Evolutionary conservation across 1,140 invertebrate species (phyloP).

Genomic region (Diachasma alloeum): DNA sequence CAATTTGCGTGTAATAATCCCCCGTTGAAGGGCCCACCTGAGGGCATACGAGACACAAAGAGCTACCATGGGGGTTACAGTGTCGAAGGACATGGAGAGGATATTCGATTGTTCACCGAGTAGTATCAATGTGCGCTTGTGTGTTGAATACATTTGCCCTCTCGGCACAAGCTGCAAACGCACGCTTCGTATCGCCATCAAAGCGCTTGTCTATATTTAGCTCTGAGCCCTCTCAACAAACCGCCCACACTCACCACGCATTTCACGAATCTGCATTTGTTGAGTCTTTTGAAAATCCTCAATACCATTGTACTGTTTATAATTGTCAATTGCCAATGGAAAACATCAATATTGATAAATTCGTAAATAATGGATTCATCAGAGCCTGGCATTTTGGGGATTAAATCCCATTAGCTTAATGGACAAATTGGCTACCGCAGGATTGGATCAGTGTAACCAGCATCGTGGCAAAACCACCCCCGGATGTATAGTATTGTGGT

Average conservation of each 20-base stretch:
- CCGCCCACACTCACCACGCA: constrained; percentile 23
- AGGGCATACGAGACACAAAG: neutral
- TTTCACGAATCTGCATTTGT: neutral
- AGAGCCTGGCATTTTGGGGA: neutral
- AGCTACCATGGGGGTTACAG: neutral
- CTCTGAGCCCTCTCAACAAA: constrained; percentile 24
- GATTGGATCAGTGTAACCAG: constrained; percentile 21
- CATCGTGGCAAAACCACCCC: neutral
- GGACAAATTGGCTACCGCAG: constrained; percentile 2
- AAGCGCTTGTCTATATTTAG: constrained; percentile 46
- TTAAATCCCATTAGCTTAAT: neutral
- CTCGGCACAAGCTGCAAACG: constrained; percentile 32
- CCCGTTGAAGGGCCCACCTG: neutral
- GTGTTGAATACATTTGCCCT: neutral
- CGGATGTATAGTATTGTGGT: neutral
- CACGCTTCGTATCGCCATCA: constrained; percentile 36
- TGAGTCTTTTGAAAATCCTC: neutral
- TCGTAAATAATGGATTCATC: no score
- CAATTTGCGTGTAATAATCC: neutral
- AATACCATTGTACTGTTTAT: no score
- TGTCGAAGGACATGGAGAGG: neutral
- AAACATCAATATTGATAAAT: no score
- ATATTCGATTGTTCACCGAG: neutral
- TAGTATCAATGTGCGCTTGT: neutral
- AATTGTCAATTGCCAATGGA: no score